Percentiles rank a stretch among this genome's conserved stretches.
phyloP scores from a whole-genome alignment of 2,797 vertebrate genomes.

The Mormyrus proboscirostris region DNA sequence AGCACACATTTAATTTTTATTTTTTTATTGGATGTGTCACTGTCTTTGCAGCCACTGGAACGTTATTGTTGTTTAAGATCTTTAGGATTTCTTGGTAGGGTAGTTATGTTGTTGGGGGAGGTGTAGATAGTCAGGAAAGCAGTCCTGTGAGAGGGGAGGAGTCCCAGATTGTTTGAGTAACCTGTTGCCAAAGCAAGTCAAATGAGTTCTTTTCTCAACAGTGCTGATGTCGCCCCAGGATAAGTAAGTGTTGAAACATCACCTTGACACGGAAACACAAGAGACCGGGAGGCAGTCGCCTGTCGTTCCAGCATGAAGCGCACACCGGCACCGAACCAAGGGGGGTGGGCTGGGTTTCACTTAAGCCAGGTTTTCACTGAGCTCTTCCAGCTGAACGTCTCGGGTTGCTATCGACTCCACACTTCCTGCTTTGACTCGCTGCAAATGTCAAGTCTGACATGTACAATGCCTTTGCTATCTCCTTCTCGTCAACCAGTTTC shows the following conservation, averaged over 20 bases:
- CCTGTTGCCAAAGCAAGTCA: constrained; percentile 1
- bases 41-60: not conserved
- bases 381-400: not conserved
- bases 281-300: not conserved
- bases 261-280: not conserved
- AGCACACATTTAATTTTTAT: not conserved
- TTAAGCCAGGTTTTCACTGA: not conserved
- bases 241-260: constrained; percentile 8
- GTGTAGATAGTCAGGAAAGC: not conserved
- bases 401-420: not conserved
- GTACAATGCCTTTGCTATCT: not conserved
- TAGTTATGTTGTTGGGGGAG: not conserved
- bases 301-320: not conserved
- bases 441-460: not conserved
- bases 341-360: not conserved
- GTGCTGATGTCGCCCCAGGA: not conserved
- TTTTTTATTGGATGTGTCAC: not conserved
- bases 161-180: not conserved
- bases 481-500: not conserved
- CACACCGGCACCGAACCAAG: not conserved
- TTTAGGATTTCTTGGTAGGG: not conserved
- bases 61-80: not conserved
- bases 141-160: not conserved
- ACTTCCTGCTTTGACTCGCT: not conserved
- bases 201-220: not conserved